Evolutionary conservation across 35 echinoderm and acorn worm species (phyloP).

Genomic region (Apostichopus japonicus): DNA sequence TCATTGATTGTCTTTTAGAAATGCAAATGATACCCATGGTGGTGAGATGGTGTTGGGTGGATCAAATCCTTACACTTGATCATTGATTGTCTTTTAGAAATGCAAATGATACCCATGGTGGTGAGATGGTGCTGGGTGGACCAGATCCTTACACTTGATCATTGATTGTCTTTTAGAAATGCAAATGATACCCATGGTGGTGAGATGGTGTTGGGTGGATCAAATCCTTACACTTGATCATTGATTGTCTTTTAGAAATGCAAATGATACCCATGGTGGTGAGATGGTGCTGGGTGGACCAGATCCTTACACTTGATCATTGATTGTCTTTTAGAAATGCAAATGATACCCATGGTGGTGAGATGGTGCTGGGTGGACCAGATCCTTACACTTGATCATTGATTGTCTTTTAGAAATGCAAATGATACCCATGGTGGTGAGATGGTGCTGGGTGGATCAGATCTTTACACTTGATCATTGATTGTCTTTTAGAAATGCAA

Average conservation of each 20-base stretch:
- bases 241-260: neutral
- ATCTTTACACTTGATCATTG: neutral
- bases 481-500: too few species aligned
- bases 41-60: constrained; percentile 73
- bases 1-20: too few species aligned
- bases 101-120: neutral
- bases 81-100: too few species aligned
- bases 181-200: too few species aligned
- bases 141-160: constrained; percentile 37
- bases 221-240: neutral
- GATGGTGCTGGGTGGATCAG: neutral
- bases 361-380: constrained; percentile 66
- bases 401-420: too few species aligned
- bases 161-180: too few species aligned
- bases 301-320: constrained; percentile 39
- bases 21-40: constrained; percentile 52
- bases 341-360: constrained; percentile 40
- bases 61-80: constrained; percentile 52
- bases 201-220: neutral
- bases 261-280: constrained; percentile 58
- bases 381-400: constrained; percentile 18
- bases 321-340: too few species aligned
- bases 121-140: constrained; percentile 62
- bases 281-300: constrained; percentile 74
- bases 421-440: too few species aligned